Conservation (phyloP, 2,888 invertebrate species). For the Melieria crassipennis region DNA sequence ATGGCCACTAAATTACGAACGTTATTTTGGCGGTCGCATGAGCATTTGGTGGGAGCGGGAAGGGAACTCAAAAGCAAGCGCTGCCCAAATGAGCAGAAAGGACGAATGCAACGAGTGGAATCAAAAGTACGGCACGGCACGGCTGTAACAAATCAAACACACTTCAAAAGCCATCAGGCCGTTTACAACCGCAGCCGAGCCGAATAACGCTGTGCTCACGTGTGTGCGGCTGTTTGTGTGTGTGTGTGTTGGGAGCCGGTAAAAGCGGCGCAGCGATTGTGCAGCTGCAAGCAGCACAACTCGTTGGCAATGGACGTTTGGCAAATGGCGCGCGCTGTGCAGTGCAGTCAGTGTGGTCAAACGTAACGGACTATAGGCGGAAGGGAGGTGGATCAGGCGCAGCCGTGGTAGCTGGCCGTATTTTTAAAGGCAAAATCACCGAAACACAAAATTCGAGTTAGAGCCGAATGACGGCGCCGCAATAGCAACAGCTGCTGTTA, state of each 20-base stretch:
- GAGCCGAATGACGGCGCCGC: slow-evolving; percentile 10
- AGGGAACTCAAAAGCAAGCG: neutral
- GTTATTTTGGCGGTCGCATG: slow-evolving; percentile 29
- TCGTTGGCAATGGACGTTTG: neutral
- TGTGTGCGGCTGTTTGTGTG: slow-evolving; percentile 8
- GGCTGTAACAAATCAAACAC: slow-evolving; percentile 48
- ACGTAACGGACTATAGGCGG: too few relatives aligned
- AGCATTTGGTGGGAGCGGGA: slow-evolving; percentile 17
- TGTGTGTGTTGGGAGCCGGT: slow-evolving; percentile 14
- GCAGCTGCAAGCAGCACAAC: neutral
- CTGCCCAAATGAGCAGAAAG: slow-evolving; percentile 3
- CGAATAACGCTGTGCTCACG: neutral
- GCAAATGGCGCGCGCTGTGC: too few relatives aligned
- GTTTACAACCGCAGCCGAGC: slow-evolving; percentile 15
- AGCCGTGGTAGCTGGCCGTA: neutral
- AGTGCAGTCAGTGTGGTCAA: too few relatives aligned
- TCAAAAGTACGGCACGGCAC: slow-evolving; percentile 23
- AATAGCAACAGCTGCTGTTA: slow-evolving; percentile 17
- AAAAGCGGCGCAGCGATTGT: neutral
- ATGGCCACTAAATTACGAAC: slow-evolving; percentile 55
- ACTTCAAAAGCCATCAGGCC: slow-evolving; percentile 44
- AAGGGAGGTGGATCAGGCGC: neutral
- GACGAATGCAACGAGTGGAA: slow-evolving; percentile 1
- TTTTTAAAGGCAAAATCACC: slow-evolving; percentile 17
- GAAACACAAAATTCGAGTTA: slow-evolving; percentile 28